These are phyloP conservation scores for Eristalinus sepulchralis DNA, from an alignment of 2,888 invertebrate genomes.

Conservation along the genomic window DNA sequence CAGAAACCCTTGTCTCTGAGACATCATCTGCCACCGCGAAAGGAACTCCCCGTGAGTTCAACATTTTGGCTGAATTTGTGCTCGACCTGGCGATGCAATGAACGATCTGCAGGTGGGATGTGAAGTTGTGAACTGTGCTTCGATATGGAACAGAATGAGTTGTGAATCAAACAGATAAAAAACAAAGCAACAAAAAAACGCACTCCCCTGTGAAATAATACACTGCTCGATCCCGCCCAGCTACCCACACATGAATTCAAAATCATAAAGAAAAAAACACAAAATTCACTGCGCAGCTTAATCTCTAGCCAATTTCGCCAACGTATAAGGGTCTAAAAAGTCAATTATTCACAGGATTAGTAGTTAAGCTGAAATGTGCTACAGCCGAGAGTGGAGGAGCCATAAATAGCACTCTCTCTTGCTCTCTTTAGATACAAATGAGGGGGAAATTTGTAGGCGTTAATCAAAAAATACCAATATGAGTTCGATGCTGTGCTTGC, in stretches of 20 bases:
- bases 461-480: slow-evolving; percentile 81
- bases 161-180: slow-evolving; percentile 10
- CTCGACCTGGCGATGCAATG: slow-evolving; percentile 54
- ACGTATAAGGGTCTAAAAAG: slow-evolving; percentile 16
- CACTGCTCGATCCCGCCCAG: not conserved
- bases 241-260: slow-evolving; percentile 4
- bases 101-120: slow-evolving; percentile 35
- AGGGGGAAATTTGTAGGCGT: slow-evolving; percentile 75
- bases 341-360: slow-evolving; percentile 50
- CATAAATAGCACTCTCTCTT: slow-evolving; percentile 45
- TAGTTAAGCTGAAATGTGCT: slow-evolving; percentile 72
- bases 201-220: not conserved
- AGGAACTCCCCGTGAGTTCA: slow-evolving; percentile 15
- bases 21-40: not conserved
- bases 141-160: slow-evolving; percentile 17
- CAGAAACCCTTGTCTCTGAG: not conserved
- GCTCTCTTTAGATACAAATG: slow-evolving; percentile 72
- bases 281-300: slow-evolving; percentile 10
- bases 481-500: slow-evolving; percentile 81
- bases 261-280: slow-evolving; percentile 40
- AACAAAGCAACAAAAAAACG: not conserved
- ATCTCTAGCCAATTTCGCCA: not conserved
- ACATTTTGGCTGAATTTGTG: slow-evolving; percentile 65
- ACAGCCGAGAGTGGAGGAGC: slow-evolving; percentile 55
- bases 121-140: slow-evolving; percentile 29